Base-by-base conservation (phyloP, 2,797 vertebrate genomes). In the Menidia menidia region DNA sequence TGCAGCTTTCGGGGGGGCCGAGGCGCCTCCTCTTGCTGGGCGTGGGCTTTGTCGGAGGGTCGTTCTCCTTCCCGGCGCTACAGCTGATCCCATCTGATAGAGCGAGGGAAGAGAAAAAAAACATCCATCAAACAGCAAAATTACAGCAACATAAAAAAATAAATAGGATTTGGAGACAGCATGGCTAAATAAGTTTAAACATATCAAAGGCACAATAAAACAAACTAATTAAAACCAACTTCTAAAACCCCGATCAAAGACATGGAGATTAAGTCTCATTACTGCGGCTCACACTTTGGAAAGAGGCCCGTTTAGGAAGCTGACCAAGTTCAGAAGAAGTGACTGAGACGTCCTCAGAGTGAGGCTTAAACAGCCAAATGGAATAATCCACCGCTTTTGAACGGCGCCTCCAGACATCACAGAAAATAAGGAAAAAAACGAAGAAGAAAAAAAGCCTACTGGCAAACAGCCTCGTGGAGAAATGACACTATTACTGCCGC, bases 41-140 rank as follows among this genome's bases (percentile, higher is more conserved):
- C 31, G 83, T 73, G 39, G 92, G 85, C 0, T 74, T 78, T 50
- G 41, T 6, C 18, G 71, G 75, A 35, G 74, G 80, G 80, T 75
- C 64, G 86, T 94, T 94, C 81, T 95, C 93, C 57, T 92, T 93
- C 32, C 77, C 84, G 80, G 41, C 67, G 3, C 54, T 58, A 57
- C 33, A 50, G 58, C 68, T 66, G 68, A 68, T 54, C 41, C 32
- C 80, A 80, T 88, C 93, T 94, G 84, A 65, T 63, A 66, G 19
- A 18, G 8, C n/a, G n/a, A n/a, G n/a, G n/a, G 1, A 4, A 31
- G 2, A 2, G 32, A 15, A 54, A 19, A 35, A 45, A 55, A 45
- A 2, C 15, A 57, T 11, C 4, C 7, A 64, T 43, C 3, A 73
- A 70, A 39, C 4, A 67, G 4, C n/a, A 15, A 19, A 1, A 8